Conservation (phyloP, 2,888 invertebrate species). For the Ariolimax columbianus region DNA sequence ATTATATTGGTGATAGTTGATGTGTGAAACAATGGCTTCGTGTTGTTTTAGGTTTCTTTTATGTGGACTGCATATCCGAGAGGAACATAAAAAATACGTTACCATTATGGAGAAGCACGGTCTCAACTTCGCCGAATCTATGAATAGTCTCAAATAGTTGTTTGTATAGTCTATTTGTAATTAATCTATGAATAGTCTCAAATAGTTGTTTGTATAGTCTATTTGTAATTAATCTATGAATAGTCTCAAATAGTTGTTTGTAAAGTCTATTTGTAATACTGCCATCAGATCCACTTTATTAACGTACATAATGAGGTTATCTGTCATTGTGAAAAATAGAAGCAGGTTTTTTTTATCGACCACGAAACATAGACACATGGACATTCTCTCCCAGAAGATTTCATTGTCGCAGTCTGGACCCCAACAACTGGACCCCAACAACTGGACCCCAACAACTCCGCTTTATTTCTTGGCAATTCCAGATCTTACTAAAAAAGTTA, state of each 20-base stretch:
- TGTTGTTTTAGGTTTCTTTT: no score
- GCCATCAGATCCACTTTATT: background rate
- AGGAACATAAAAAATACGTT: no score
- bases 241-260: background rate
- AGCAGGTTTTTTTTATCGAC: background rate
- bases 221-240: background rate
- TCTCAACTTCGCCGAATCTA: no score
- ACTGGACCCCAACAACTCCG: no score
- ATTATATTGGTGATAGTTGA: no score
- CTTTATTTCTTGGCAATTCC: background rate
- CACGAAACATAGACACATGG: background rate
- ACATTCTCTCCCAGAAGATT: background rate
- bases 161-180: background rate
- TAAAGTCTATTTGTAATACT: background rate
- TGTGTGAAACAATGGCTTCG: no score
- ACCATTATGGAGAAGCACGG: no score
- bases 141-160: background rate
- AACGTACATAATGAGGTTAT: background rate
- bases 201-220: background rate
- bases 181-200: background rate
- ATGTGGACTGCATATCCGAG: no score
- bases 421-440: no score
- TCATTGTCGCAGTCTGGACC: background rate
- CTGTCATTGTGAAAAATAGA: slow-evolving; percentile 5
- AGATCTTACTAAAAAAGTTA: no score